Conservation (phyloP, 1,140 invertebrate species). For the Phenacoccus solenopsis region DNA sequence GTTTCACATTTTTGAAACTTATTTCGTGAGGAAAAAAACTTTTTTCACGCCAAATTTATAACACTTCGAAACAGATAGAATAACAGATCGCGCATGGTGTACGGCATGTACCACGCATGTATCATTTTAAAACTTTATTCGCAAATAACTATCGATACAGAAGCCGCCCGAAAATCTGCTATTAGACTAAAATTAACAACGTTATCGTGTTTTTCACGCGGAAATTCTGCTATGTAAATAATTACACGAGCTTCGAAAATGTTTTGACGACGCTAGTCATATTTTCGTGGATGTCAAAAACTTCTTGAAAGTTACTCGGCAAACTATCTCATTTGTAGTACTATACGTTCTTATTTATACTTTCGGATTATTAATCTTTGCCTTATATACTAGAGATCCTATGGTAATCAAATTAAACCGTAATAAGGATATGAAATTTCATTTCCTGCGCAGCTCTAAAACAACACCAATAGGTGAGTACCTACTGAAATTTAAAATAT, state of each 20-base stretch:
- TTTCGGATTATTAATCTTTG: background rate
- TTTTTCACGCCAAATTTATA: background rate
- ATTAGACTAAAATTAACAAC: background rate
- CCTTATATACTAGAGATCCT: background rate
- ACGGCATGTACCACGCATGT: background rate
- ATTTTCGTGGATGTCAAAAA: background rate
- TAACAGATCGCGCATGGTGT: too few species aligned
- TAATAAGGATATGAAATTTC: too few species aligned
- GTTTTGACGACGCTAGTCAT: background rate
- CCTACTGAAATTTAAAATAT: too few species aligned
- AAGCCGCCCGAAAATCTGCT: background rate
- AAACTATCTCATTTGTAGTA: background rate
- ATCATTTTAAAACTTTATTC: background rate
- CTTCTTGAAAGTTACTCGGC: background rate
- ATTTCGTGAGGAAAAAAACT: background rate
- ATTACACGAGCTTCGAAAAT: background rate
- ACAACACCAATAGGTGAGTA: background rate
- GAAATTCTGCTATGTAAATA: background rate
- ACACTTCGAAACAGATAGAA: background rate
- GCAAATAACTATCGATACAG: background rate
- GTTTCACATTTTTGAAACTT: background rate
- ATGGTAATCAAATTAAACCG: background rate
- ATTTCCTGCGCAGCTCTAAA: background rate
- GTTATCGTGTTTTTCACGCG: background rate
- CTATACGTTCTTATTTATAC: background rate